Evolutionary conservation across 64 coral and sea anemone genomes (phyloP), one percentile per base, ranked within the genome.

Genomic region (Pachyseris speciosa): DNA sequence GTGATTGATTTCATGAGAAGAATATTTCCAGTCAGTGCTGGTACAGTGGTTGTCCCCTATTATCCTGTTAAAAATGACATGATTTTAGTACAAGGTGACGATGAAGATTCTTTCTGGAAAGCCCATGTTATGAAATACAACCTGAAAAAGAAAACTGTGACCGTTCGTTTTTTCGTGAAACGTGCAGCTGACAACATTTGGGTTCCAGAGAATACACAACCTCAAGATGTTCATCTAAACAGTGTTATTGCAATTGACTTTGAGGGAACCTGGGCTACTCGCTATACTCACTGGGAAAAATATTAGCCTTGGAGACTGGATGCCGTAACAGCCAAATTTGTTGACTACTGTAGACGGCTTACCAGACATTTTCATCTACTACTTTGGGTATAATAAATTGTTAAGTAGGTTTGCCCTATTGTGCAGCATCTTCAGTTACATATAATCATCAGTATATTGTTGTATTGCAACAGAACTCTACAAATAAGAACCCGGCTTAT

Each of bases 1-100:
- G 86, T 76, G 55, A 74, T 76, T 73, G 86, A 88, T 88, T 88
- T 64, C 29, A 57, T 72, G 68, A 67, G 64, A 67, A 67, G 64
- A 36, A 31, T 67, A 13, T 67, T 67, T 67, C 64, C 64, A 67
- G 64, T 67, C 29, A 67, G 9, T 67, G 12, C 64, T 67, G 64
- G 64, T 67, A 67, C 64, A 67, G 64, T 67, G 64, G 64, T 67
- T 67, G 64, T 67, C 28, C 30, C 64, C 31, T 67, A 36, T 67
- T 67, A 67, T 67, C 64, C 64, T 67, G 31, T 67, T 67, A 67
- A 67, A 67, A 67, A 67, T 67, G 64, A 67, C 64, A 67, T 67
- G 64, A 67, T 67, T 67, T 67, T 67, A 67, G 64, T 67, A 32
- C 64, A 67, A 67, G 64, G 64, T 67, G 64, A 67, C 31, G 64